Evolutionary conservation across 2,888 invertebrate species (phyloP).

Genomic region (Cephus nigrinus): DNA sequence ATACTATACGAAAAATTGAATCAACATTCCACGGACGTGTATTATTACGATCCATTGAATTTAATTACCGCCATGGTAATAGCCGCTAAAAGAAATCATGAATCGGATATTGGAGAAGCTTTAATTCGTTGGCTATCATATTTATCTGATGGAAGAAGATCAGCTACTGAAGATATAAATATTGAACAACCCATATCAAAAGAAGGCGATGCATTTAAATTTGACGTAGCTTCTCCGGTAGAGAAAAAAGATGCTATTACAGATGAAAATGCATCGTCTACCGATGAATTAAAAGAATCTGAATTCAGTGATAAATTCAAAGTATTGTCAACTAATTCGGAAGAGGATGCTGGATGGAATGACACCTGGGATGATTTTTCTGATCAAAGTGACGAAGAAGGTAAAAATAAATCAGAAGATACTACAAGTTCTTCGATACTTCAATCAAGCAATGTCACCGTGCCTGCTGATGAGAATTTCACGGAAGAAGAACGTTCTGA

Average conservation of each 20-base stretch:
- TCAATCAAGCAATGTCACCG: neutral
- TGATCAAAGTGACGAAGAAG: constrained; percentile 37
- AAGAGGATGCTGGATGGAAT: constrained; percentile 21
- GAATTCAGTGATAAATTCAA: neutral
- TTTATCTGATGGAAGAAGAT: constrained; percentile 1
- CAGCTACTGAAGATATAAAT: neutral
- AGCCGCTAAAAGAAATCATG: constrained; percentile 12
- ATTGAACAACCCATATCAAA: neutral
- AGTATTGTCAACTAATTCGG: neutral
- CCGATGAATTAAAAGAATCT: constrained; percentile 3
- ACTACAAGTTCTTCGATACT: neutral
- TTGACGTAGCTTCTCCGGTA: neutral
- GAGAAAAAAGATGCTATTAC: constrained; percentile 18
- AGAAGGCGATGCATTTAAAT: neutral
- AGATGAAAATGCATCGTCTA: constrained; percentile 1
- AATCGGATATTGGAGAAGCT: constrained; percentile 31
- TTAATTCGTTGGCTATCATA: constrained; percentile 37
- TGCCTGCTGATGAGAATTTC: constrained; percentile 21
- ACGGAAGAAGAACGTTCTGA: constrained; percentile 49
- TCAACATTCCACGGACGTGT: constrained; percentile 36
- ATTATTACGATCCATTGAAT: constrained; percentile 48
- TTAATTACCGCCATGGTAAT: constrained; percentile 43
- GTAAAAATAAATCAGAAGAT: constrained; percentile 2
- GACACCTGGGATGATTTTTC: constrained; percentile 57
- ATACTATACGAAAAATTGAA: constrained; percentile 43